A percentile compares a stretch with the other conserved stretches of the same genome.
These are phyloP conservation scores for Nesometra sesokonis DNA, from an alignment of 35 echinoderm and acorn worm species.

Conservation along the genomic window DNA sequence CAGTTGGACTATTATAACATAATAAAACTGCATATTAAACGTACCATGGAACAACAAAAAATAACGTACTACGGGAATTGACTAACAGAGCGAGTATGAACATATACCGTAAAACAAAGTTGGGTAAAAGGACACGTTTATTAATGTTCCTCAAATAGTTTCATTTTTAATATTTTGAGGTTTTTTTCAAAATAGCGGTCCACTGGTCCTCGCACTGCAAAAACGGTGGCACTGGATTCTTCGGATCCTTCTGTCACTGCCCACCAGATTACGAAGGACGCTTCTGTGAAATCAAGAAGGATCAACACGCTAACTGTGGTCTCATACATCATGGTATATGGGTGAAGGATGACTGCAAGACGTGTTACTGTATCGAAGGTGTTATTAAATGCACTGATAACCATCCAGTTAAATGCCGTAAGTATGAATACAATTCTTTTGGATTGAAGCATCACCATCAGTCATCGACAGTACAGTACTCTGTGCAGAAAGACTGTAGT, in stretches of 20 bases:
- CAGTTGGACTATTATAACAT: too few species aligned
- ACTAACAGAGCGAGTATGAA: too few species aligned
- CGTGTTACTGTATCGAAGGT: constrained; percentile 40
- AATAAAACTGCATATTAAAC: too few species aligned
- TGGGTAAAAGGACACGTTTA: too few species aligned
- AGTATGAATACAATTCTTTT: not conserved
- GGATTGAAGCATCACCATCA: not conserved
- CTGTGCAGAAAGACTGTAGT: not conserved
- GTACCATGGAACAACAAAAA: too few species aligned
- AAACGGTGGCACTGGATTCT: constrained; percentile 58
- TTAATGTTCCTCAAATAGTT: too few species aligned
- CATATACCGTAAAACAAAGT: too few species aligned
- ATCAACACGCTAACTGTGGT: constrained; percentile 8
- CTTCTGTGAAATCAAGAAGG: constrained; percentile 38
- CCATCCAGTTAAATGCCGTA: constrained; percentile 26
- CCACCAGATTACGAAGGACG: constrained; percentile 26
- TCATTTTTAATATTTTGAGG: too few species aligned
- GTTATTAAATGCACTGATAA: constrained; percentile 15
- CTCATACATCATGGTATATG: not conserved
- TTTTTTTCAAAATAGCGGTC: not conserved
- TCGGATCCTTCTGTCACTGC: constrained; percentile 54
- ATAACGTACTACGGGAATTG: too few species aligned
- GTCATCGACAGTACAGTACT: not conserved
- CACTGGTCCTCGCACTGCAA: constrained; percentile 43
- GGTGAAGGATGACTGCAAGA: constrained; percentile 29